phyloP scores from a whole-genome alignment of 2,797 vertebrate species.

The Anomalospiza imberbis region DNA sequence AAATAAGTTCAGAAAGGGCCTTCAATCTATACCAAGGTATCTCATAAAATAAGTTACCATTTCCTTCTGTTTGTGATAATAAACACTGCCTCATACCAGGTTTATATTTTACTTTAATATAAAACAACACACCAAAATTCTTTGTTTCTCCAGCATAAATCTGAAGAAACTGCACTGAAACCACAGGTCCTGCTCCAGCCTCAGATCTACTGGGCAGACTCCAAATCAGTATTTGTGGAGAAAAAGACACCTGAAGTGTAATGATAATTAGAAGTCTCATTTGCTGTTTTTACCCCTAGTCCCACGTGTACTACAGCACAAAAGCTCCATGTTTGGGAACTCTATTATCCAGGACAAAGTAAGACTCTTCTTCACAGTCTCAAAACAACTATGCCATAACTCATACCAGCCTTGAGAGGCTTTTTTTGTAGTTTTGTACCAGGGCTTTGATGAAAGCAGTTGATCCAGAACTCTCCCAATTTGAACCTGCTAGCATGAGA shows the following conservation, averaged over 20 bases:
- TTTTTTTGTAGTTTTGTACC: neutral
- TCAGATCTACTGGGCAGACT: neutral
- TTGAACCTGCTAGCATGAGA: neutral
- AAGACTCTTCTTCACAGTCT: neutral
- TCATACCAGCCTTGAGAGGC: neutral
- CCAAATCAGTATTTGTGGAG: neutral
- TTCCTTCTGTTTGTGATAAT: neutral
- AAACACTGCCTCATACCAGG: neutral
- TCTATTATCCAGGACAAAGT: neutral
- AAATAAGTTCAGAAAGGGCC: neutral
- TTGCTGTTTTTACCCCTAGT: neutral
- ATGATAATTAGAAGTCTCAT: neutral
- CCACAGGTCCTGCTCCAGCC: neutral
- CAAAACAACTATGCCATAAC: neutral
- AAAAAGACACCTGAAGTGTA: neutral
- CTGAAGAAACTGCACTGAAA: neutral
- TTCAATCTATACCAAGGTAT: neutral
- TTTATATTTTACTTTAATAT: neutral
- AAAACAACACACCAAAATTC: neutral
- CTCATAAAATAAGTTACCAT: neutral
- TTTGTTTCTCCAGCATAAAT: neutral
- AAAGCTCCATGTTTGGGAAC: neutral
- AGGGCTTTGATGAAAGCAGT: neutral
- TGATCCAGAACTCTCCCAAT: neutral
- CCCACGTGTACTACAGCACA: rapidly evolving